A percentile compares a stretch with the other conserved stretches of the same genome.
Evolutionary conservation across 2,797 vertebrate species (phyloP).

Genomic region (Trachurus trachurus): DNA sequence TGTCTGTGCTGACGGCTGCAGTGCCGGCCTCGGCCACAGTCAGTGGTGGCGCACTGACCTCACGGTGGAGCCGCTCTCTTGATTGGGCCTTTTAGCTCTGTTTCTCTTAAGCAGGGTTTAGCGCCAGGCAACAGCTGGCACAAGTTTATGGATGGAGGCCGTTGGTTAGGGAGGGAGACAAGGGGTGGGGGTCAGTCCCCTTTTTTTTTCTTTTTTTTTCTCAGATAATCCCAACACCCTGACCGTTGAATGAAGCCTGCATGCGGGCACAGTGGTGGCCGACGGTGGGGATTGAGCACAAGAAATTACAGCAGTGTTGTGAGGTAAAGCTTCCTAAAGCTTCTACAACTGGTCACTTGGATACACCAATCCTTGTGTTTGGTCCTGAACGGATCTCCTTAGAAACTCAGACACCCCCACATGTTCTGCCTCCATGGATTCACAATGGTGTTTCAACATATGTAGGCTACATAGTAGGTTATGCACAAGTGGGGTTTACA

Average conservation of each 20-base stretch:
- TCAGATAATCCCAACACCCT: constrained; percentile 85
- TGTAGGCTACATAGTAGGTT: background rate
- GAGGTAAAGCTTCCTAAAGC: constrained; percentile 77
- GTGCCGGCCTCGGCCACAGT: constrained; percentile 37
- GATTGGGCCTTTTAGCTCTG: constrained; percentile 85
- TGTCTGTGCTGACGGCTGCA: constrained; percentile 35
- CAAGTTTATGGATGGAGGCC: constrained; percentile 78
- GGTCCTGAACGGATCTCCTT: constrained; percentile 61
- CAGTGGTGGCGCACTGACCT: constrained; percentile 77
- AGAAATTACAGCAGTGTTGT: constrained; percentile 82
- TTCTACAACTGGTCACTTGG: constrained; percentile 52
- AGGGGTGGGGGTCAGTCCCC: constrained; percentile 21
- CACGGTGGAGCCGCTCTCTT: constrained; percentile 65
- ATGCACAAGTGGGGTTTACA: background rate
- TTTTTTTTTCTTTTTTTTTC: constrained; percentile 38
- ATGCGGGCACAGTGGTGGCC: constrained; percentile 50
- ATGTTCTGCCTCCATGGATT: background rate
- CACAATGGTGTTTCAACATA: background rate
- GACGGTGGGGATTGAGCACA: constrained; percentile 76
- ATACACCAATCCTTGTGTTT: constrained; percentile 59
- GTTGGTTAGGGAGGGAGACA: constrained; percentile 47
- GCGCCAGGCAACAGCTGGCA: constrained; percentile 85
- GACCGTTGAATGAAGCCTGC: constrained; percentile 82
- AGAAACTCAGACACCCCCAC: background rate
- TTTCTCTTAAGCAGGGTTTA: constrained; percentile 86